Conservation (phyloP, 2,113 vertebrate genomes). For the Myanophis thanlyinensis region DNA sequence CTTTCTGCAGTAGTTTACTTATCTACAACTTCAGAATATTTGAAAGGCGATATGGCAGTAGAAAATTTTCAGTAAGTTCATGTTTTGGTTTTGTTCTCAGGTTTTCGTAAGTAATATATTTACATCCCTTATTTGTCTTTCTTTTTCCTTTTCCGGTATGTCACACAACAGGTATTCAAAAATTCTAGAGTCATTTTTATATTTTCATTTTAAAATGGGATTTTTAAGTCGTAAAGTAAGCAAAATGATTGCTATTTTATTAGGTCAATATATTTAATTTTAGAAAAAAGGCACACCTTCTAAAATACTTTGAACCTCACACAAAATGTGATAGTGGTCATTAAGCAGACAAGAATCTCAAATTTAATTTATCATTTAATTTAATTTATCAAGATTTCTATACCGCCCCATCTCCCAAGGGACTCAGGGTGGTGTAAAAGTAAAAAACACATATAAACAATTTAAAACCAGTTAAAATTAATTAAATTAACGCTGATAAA, state of each 20-base stretch:
- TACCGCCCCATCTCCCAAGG: no score
- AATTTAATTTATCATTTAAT: no score
- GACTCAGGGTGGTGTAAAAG: no score
- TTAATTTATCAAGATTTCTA: no score
- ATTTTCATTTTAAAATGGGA: background rate
- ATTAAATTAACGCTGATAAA: no score
- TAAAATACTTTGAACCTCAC: background rate
- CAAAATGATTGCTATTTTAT: background rate
- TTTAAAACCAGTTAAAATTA: no score
- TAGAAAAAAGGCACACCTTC: background rate
- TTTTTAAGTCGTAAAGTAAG: background rate
- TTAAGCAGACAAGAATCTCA: background rate
- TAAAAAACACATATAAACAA: no score
- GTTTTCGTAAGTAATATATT: background rate
- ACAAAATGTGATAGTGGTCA: background rate
- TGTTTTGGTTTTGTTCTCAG: background rate
- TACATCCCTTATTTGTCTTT: background rate
- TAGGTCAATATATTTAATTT: background rate
- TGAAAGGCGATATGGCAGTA: constrained; percentile 82
- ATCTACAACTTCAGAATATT: constrained; percentile 84
- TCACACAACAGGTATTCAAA: background rate
- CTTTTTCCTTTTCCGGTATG: background rate
- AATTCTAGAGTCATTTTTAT: background rate
- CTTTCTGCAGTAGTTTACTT: constrained; percentile 79
- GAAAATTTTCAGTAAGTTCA: constrained; percentile 79